These are phyloP conservation scores for Saccostrea glomerata DNA, from an alignment of 1,140 invertebrate species.

Conservation along the genomic window DNA sequence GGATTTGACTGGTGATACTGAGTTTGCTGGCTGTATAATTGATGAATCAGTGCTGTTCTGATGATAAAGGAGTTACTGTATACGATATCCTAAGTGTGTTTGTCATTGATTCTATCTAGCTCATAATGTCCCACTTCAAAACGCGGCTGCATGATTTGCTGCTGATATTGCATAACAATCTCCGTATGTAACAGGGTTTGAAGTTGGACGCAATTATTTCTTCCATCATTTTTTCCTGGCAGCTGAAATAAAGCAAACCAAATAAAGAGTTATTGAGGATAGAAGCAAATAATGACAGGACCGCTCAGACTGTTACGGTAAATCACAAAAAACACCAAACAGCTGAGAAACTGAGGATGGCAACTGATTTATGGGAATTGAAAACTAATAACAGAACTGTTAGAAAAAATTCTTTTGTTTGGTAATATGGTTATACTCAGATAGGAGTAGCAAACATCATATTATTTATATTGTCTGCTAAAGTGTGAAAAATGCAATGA, in stretches of 20 bases:
- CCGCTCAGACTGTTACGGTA: background rate
- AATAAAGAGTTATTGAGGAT: background rate
- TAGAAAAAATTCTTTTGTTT: background rate
- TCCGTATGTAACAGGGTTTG: constrained; percentile 9
- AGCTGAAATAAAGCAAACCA: constrained; percentile 15
- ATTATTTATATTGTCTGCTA: too few relatives aligned
- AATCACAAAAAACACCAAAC: background rate
- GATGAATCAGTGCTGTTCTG: constrained; percentile 9
- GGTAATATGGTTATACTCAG: background rate
- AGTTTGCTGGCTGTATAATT: constrained; percentile 29
- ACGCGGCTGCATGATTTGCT: background rate
- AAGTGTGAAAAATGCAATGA: too few relatives aligned
- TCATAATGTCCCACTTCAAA: constrained; percentile 35
- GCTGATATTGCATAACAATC: constrained; percentile 9
- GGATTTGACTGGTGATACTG: background rate
- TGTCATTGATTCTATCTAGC: background rate
- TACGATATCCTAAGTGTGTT: background rate
- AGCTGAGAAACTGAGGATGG: background rate
- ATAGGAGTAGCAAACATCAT: background rate
- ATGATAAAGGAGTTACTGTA: background rate
- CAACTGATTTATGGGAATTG: background rate
- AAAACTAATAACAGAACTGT: background rate
- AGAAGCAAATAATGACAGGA: background rate
- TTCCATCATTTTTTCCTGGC: constrained; percentile 7
- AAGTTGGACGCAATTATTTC: constrained; percentile 15